phyloP scores from a whole-genome alignment of 23 tunicate species.

The Styela clava region DNA sequence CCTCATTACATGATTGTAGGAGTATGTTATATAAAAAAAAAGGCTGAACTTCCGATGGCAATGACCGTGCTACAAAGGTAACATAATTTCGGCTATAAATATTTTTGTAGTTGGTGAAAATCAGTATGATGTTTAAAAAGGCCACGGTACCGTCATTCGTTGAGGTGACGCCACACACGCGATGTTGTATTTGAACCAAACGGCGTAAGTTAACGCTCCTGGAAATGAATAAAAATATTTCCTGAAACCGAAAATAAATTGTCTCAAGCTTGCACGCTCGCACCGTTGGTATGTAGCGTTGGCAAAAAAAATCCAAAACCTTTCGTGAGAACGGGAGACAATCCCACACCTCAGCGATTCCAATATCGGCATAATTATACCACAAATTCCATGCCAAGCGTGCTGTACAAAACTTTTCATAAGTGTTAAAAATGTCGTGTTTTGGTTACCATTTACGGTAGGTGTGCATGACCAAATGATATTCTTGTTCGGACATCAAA shows the following conservation, averaged over 20 bases:
- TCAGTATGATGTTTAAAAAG: too few relatives aligned
- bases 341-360: background rate
- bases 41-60: too few relatives aligned
- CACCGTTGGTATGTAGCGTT: background rate
- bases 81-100: too few relatives aligned
- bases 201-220: background rate
- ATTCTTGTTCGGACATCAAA: too few relatives aligned
- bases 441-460: too few relatives aligned
- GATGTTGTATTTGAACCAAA: background rate
- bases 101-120: too few relatives aligned
- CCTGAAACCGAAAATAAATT: background rate
- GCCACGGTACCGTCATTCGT: too few relatives aligned
- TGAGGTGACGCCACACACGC: background rate
- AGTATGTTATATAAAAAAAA: too few relatives aligned
- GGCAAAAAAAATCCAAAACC: background rate
- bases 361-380: background rate
- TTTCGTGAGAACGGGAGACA: background rate
- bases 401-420: background rate
- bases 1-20: too few relatives aligned
- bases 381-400: background rate
- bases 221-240: background rate
- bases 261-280: background rate
- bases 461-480: too few relatives aligned
- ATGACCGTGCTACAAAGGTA: too few relatives aligned
- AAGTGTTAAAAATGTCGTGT: background rate